Conservation (phyloP, 2,797 vertebrate genomes). For the Rhodeus uyekii region DNA sequence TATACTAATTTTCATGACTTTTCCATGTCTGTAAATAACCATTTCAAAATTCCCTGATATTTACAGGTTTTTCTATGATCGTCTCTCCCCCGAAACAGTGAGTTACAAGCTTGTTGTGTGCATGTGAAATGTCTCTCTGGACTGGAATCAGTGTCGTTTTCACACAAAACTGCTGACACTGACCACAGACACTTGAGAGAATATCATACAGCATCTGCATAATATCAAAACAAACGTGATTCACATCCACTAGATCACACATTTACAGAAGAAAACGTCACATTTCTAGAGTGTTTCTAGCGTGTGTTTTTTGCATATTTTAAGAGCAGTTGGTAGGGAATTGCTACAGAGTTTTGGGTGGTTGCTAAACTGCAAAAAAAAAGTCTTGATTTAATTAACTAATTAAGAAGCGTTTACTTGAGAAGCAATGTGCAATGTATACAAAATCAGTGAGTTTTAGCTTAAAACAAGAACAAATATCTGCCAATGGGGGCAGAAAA, state of each 20-base stretch:
- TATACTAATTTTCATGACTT: background rate
- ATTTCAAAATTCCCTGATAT: background rate
- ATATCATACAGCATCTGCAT: background rate
- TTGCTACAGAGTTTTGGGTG: background rate
- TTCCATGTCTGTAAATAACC: background rate
- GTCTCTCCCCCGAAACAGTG: background rate
- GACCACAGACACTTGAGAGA: background rate
- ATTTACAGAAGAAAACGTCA: background rate
- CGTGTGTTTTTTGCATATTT: background rate
- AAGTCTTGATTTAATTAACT: background rate
- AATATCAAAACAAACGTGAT: background rate
- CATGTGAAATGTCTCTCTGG: background rate
- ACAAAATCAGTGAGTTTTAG: background rate
- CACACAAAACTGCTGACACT: conserved; percentile 18
- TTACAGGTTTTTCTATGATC: background rate
- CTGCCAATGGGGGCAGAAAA: background rate
- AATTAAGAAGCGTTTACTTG: background rate
- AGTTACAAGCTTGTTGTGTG: background rate
- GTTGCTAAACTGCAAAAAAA: background rate
- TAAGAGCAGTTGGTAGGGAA: background rate
- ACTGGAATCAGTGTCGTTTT: conserved; percentile 18
- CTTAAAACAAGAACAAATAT: background rate
- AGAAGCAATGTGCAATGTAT: background rate
- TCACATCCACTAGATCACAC: background rate
- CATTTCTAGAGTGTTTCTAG: background rate